Evolutionary conservation across 2,113 vertebrate species (phyloP), one percentile per base, ranked within the genome.

Genomic region (Acanthochromis polyacanthus): DNA sequence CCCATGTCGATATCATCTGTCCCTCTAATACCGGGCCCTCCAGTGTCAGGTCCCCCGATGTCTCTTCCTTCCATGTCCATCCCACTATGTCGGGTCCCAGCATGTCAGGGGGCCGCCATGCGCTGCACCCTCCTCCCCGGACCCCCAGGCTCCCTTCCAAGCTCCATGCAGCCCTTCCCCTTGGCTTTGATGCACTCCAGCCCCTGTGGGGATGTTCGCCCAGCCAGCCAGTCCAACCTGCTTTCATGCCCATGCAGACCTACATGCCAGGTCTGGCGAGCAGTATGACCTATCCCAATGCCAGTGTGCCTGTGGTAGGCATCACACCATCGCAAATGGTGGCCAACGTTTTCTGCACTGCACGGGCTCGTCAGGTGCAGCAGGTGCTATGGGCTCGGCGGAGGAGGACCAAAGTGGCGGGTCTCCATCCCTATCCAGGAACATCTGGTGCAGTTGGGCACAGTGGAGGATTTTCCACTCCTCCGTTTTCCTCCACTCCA

Each of bases 311-410:
- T 0, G 95, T 98, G 78, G 97, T 97, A 36, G 97, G 97, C 81
- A 97, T 98, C 89, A 98, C 97, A 0, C 97, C 97, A 6, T 98
- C 97, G 0, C 97, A 98, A 90, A 98, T 98, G 97, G 97, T 98
- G 81, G 96, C 97, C 79, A 97, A 97, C 0, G 97, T 93, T 81
- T 98, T 98, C 93, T 97, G 96, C 92, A 96, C 95, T 0, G 96
- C 96, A 83, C 96, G 72, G 90, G 93, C 80, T 80, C 96, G 58
- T 81, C 96, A 51, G 78, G 88, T 46, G 1, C 73, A 59, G 75
- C 87, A 28, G 7, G 61, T 75, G 59, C 78, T 38, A 88, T 93
- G 53, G 92, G 92, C 56, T 88, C 90, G 0, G 43, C 92, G 92
- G 88, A 0, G 94, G 93, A 74, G 95, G 93, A 56, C 91, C 46